Evolutionary conservation across 1,140 invertebrate species (phyloP).

Genomic region (Steinernema feltiae): DNA sequence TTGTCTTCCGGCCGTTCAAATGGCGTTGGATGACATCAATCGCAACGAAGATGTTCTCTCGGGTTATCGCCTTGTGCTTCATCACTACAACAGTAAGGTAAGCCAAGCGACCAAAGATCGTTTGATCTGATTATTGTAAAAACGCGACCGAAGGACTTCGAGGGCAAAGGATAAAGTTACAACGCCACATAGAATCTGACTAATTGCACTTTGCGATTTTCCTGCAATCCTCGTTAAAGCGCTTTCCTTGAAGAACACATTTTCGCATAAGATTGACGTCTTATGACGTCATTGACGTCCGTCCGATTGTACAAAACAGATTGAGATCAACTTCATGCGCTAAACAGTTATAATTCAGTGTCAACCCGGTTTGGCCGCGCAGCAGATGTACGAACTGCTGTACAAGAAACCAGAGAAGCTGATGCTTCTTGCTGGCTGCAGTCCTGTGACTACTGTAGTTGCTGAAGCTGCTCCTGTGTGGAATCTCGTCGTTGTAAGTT

Average conservation of each 20-base stretch:
- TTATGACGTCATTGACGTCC: not conserved
- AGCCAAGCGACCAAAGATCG: too few species aligned
- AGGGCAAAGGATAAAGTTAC: not conserved
- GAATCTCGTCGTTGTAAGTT: slow-evolving; percentile 90
- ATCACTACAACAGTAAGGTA: slow-evolving; percentile 96
- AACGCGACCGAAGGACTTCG: too few species aligned
- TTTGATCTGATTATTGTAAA: too few species aligned
- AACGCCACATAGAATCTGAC: too few species aligned
- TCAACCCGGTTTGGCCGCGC: slow-evolving; percentile 89
- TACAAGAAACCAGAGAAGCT: slow-evolving; percentile 92
- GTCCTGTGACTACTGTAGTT: slow-evolving; percentile 97
- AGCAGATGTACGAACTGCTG: slow-evolving; percentile 94
- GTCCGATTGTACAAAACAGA: not conserved
- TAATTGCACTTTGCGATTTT: not conserved
- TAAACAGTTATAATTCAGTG: slow-evolving; percentile 67
- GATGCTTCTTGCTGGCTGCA: slow-evolving; percentile 84
- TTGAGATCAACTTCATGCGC: not conserved
- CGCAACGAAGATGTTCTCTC: slow-evolving; percentile 76
- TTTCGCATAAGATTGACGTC: not conserved
- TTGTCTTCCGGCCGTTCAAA: slow-evolving; percentile 74
- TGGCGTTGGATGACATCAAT: slow-evolving; percentile 94
- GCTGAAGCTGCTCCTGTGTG: slow-evolving; percentile 99
- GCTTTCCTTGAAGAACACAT: too few species aligned
- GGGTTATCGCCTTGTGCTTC: slow-evolving; percentile 80
- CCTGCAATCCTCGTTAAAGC: not conserved